phyloP scores from a whole-genome alignment of 2,888 invertebrate species.

The Opisthograptis luteolata region DNA sequence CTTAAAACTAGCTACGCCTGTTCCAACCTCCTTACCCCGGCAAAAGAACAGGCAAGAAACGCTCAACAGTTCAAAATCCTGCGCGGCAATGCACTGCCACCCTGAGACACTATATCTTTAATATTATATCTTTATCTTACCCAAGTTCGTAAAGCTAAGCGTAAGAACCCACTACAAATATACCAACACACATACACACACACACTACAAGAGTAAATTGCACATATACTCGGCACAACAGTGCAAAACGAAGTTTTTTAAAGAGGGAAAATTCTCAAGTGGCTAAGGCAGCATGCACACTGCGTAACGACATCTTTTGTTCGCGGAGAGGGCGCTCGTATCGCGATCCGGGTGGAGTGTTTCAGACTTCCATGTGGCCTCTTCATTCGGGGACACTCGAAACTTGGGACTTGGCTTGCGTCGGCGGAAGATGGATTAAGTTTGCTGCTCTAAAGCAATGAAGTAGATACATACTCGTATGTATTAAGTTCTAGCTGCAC shows the following conservation, averaged over 20 bases:
- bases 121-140: too few relatives aligned
- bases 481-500: too few relatives aligned
- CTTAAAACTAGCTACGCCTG: too few relatives aligned
- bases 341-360: constrained; percentile 51
- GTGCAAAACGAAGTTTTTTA: constrained; percentile 42
- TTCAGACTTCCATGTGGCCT: constrained; percentile 59
- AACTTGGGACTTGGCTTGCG: constrained; percentile 17
- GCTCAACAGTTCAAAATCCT: too few relatives aligned
- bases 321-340: constrained; percentile 59
- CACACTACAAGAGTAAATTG: constrained; percentile 6
- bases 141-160: neutral
- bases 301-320: constrained; percentile 72
- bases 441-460: neutral
- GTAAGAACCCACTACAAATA: too few relatives aligned
- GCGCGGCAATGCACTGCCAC: too few relatives aligned
- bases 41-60: too few relatives aligned
- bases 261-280: constrained; percentile 43
- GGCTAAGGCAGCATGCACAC: constrained; percentile 39
- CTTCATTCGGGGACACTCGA: constrained; percentile 56
- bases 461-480: neutral
- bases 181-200: too few relatives aligned
- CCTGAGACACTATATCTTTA: too few relatives aligned
- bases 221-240: constrained; percentile 16
- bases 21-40: too few relatives aligned
- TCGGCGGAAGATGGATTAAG: constrained; percentile 12